Evolutionary conservation across 1,140 invertebrate genomes (phyloP).

Genomic region (Leguminivora glycinivorella): DNA sequence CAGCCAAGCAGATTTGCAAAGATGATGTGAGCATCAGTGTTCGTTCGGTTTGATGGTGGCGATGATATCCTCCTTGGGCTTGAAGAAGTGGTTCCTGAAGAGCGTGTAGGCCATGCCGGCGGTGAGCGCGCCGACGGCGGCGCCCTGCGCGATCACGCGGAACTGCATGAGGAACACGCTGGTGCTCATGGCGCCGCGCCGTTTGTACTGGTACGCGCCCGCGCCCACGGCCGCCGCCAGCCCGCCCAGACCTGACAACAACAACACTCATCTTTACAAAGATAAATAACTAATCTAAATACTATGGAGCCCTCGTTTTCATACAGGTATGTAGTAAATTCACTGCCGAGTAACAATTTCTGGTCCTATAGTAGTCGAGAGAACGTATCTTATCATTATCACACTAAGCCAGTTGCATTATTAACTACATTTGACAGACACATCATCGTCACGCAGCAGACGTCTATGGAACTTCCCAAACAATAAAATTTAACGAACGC

Average conservation of each 20-base stretch:
- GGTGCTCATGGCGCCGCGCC: slow-evolving; percentile 85
- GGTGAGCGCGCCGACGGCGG: slow-evolving; percentile 85
- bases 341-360: too few species aligned
- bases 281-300: too few species aligned
- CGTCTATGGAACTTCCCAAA: too few species aligned
- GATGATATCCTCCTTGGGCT: slow-evolving; percentile 37
- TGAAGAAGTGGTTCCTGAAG: slow-evolving; percentile 58
- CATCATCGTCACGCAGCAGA: too few species aligned
- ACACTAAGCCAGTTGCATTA: too few species aligned
- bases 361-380: too few species aligned
- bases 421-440: too few species aligned
- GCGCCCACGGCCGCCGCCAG: slow-evolving; percentile 82
- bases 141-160: slow-evolving; percentile 89
- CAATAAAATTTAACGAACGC: too few species aligned
- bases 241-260: slow-evolving; percentile 84
- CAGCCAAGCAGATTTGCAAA: neutral
- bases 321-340: too few species aligned
- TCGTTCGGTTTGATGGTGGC: slow-evolving; percentile 39
- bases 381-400: too few species aligned
- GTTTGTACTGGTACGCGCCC: slow-evolving; percentile 86
- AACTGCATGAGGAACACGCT: slow-evolving; percentile 92
- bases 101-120: slow-evolving; percentile 84
- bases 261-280: neutral
- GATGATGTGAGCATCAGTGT: slow-evolving; percentile 39
- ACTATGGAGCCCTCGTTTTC: neutral